Evolutionary conservation across 1,140 invertebrate species (phyloP), one percentile per base, ranked within the genome.

Genomic region (Papilio polytes): DNA sequence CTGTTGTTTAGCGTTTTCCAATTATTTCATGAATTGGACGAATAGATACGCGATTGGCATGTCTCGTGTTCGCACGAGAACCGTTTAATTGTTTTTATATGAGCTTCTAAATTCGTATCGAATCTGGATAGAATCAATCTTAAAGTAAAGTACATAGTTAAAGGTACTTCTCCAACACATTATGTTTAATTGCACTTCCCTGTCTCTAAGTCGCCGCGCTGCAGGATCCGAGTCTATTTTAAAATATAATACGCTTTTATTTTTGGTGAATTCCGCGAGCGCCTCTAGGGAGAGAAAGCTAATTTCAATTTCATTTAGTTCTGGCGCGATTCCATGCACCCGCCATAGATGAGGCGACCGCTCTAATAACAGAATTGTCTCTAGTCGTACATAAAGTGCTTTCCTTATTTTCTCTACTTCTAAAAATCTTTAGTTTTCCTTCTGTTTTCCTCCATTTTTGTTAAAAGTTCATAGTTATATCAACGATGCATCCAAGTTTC

Each of bases 251-350:
- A 94, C 91, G 89, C 90, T 94, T 94, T 94, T 94, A 94, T 94
- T 94, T 92, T 94, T 91, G 90, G 88, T 85, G 88, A 92, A 92
- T 93, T 93, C 93, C 91, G 89, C 91, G 91, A 92, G 86, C 90
- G 91, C 89, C 93, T 91, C 91, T 85, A 74, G 93, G 93, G 93
- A 94, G 91, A 84, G 92, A 90, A 92, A 94, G 93, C 93, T 94
- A 94, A 94, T 94, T 94, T 94, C 93, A 94, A 94, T 94, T 94
- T 94, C 92, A 94, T 94, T 94, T 94, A 94, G 93, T 94, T 93
- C 93, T 94, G 92, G 93, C 93, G 36, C 36, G 36, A 41, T 41
- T 93, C 93, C 93, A 94, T 93, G 91, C 91, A 92, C 89, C 88
- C 87, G 76, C 63, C 89, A 90, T 53, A 93, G 92, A 93, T 20